phyloP scores from a whole-genome alignment of 2,888 invertebrate genomes.

The Ephialtes manifestator region DNA sequence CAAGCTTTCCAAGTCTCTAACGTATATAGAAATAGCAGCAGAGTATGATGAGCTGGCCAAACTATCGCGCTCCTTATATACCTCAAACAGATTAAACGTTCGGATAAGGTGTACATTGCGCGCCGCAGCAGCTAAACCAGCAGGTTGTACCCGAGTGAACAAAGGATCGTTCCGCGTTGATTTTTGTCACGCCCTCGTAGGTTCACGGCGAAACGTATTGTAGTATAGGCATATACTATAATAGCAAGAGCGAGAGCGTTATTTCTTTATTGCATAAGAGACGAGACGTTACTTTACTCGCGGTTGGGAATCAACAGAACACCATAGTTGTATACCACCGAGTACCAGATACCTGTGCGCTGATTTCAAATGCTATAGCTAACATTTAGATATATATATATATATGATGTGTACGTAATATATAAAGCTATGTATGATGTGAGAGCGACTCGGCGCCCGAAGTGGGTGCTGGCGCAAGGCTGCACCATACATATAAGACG shows the following conservation, averaged over 20 bases:
- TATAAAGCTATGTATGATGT: constrained; percentile 18
- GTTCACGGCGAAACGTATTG: constrained; percentile 67
- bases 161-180: constrained; percentile 72
- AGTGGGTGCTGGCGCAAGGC: constrained; percentile 47
- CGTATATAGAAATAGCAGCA: not conserved
- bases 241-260: constrained; percentile 44
- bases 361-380: not conserved
- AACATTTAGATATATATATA: not conserved
- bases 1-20: not conserved
- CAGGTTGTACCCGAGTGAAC: constrained; percentile 71
- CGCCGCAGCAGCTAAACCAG: constrained; percentile 28
- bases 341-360: not conserved
- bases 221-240: constrained; percentile 44
- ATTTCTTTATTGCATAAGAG: constrained; percentile 57
- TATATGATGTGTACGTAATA: not conserved
- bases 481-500: constrained; percentile 6
- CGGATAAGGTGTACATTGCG: constrained; percentile 50
- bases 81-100: constrained; percentile 57
- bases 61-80: constrained; percentile 50
- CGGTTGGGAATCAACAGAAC: constrained; percentile 15
- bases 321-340: not conserved
- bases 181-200: constrained; percentile 72
- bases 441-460: constrained; percentile 26
- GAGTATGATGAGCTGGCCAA: constrained; percentile 43
- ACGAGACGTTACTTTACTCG: constrained; percentile 9